phyloP scores from a whole-genome alignment of 2,797 vertebrate genomes.

The Tiaroga cobitis region DNA sequence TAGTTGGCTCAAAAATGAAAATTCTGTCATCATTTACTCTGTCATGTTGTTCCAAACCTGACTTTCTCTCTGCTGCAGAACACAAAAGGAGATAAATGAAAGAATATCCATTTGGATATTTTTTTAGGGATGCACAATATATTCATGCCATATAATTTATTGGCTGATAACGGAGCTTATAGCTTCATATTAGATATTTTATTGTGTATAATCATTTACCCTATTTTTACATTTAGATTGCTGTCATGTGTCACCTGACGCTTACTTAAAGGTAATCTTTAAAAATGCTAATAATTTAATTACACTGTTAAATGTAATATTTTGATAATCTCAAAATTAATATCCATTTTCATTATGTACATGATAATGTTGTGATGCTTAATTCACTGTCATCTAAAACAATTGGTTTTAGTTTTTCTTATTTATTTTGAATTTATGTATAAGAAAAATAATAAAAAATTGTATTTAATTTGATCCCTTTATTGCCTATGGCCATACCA shows the following conservation, averaged over 20 bases:
- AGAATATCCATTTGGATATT: background rate
- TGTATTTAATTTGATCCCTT: background rate
- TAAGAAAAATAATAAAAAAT: background rate
- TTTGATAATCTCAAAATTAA: background rate
- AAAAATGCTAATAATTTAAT: background rate
- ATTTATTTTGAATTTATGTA: background rate
- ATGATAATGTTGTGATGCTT: background rate
- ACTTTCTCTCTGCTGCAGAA: background rate
- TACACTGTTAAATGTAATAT: background rate
- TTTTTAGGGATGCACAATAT: background rate
- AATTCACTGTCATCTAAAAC: background rate
- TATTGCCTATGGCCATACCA: background rate
- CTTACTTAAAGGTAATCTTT: background rate
- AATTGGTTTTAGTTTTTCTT: no score
- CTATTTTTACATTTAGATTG: background rate
- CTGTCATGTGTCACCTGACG: no score
- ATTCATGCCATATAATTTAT: background rate
- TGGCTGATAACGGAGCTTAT: background rate
- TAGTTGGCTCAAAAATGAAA: background rate
- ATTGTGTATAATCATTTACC: no score
- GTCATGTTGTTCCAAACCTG: background rate
- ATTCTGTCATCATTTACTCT: background rate
- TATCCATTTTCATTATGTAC: background rate
- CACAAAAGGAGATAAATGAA: background rate
- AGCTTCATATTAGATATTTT: background rate